These are phyloP conservation scores for Eristalis arbustorum DNA, from an alignment of 2,888 invertebrate species.

Conservation along the genomic window DNA sequence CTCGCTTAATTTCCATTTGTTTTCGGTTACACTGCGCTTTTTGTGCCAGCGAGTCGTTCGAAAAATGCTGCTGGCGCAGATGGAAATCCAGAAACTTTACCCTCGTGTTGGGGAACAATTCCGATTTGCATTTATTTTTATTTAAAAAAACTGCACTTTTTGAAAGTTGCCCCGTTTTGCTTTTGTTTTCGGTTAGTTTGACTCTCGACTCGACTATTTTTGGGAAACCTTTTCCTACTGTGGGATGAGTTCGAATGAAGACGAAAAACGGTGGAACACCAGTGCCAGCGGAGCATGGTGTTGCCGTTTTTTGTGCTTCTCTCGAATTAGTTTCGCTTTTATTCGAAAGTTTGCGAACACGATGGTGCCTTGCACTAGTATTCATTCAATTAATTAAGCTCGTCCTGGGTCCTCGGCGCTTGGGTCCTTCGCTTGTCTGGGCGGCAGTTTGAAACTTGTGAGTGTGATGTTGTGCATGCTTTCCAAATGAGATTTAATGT, in stretches of 20 bases:
- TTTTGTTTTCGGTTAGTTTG: conserved; percentile 48
- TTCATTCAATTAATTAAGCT: conserved; percentile 63
- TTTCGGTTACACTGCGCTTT: background rate
- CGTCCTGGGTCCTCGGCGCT: conserved; percentile 18
- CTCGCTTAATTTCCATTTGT: background rate
- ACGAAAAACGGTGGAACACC: background rate
- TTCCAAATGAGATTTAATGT: too few species aligned
- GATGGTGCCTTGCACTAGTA: conserved; percentile 42
- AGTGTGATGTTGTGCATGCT: background rate
- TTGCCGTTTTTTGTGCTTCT: background rate
- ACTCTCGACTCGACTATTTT: conserved; percentile 54
- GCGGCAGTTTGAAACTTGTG: background rate
- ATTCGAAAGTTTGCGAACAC: conserved; percentile 12
- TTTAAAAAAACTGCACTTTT: conserved; percentile 46
- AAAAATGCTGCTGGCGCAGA: background rate
- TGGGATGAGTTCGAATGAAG: background rate
- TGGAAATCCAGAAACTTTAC: conserved; percentile 53
- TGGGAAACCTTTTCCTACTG: background rate
- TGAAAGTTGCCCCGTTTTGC: conserved; percentile 59
- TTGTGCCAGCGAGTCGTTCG: background rate
- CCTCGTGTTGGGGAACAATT: conserved; percentile 32
- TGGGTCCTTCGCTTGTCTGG: conserved; percentile 17
- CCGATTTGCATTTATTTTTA: conserved; percentile 66
- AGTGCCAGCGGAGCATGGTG: background rate
- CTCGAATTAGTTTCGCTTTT: background rate